Conservation (phyloP, 2,113 vertebrate genomes). For the Sinosuthora webbiana region DNA sequence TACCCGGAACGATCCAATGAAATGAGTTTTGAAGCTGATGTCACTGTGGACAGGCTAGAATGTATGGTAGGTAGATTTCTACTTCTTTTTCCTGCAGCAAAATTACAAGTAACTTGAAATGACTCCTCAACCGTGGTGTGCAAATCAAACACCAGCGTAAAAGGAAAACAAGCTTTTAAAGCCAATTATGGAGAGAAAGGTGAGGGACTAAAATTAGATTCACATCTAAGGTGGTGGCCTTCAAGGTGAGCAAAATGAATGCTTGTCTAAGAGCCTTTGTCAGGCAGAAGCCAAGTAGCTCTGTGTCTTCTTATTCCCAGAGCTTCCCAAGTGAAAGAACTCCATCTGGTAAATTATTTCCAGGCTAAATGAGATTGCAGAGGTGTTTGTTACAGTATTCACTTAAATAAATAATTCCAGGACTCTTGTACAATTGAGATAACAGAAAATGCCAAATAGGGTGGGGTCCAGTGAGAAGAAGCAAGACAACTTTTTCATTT, state of each 20-base stretch:
- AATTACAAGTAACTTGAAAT: conserved; percentile 39
- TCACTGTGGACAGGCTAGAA: conserved; percentile 47
- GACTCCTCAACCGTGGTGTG: background rate
- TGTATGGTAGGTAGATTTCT: conserved; percentile 15
- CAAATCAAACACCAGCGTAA: conserved; percentile 36
- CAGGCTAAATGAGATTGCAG: background rate
- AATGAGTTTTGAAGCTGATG: conserved; percentile 66
- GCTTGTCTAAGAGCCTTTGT: conserved; percentile 46
- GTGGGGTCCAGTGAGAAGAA: conserved; percentile 49
- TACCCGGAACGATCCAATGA: conserved; percentile 45
- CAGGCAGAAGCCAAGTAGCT: background rate
- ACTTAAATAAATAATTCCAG: background rate
- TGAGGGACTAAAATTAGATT: conserved; percentile 7
- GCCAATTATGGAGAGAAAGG: background rate
- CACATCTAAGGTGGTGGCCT: conserved; percentile 33
- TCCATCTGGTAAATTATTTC: background rate
- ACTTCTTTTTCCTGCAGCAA: conserved; percentile 35
- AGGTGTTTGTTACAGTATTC: background rate
- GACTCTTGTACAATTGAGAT: background rate
- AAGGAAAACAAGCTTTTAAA: conserved; percentile 20
- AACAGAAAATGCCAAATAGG: background rate
- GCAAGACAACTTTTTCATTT: background rate
- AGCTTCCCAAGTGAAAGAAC: background rate
- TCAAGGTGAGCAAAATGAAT: conserved; percentile 63
- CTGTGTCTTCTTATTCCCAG: background rate